Percentiles rank a stretch among this genome's conserved stretches.
Conservation (phyloP, 2,888 invertebrate genomes). For the Himalopsyche anomala region DNA sequence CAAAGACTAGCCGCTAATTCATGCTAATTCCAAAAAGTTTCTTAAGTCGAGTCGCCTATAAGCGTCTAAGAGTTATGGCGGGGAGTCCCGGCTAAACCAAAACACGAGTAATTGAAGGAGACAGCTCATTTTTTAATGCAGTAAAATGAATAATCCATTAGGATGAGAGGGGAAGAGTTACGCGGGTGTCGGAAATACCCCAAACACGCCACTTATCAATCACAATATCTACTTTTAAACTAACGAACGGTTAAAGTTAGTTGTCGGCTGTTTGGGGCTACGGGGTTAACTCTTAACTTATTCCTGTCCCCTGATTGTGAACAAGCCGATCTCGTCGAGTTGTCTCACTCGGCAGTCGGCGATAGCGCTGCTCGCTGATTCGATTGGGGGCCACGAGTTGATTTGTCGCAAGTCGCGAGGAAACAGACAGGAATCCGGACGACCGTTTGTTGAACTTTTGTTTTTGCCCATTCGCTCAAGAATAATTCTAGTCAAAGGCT, state of each 20-base stretch:
- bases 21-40: slow-evolving; percentile 15
- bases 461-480: slow-evolving; percentile 10
- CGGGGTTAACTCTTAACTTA: slow-evolving; percentile 29
- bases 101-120: slow-evolving; percentile 61
- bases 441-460: slow-evolving; percentile 36
- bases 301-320: slow-evolving; percentile 42
- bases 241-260: slow-evolving; percentile 18
- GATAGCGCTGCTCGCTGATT: neutral
- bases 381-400: neutral
- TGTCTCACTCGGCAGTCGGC: neutral
- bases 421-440: slow-evolving; percentile 21
- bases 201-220: slow-evolving; percentile 55
- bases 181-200: slow-evolving; percentile 54
- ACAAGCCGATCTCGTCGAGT: slow-evolving; percentile 21
- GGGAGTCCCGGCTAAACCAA: neutral
- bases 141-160: slow-evolving; percentile 64
- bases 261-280: slow-evolving; percentile 22
- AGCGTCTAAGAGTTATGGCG: neutral
- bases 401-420: slow-evolving; percentile 25
- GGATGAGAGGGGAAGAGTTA: slow-evolving; percentile 45
- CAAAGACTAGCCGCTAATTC: neutral
- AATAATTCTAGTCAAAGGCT: neutral
- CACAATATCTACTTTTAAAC: slow-evolving; percentile 39
- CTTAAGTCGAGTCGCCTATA: neutral
- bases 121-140: slow-evolving; percentile 62